phyloP scores from a whole-genome alignment of 1,140 invertebrate species.

The Ruditapes philippinarum region DNA sequence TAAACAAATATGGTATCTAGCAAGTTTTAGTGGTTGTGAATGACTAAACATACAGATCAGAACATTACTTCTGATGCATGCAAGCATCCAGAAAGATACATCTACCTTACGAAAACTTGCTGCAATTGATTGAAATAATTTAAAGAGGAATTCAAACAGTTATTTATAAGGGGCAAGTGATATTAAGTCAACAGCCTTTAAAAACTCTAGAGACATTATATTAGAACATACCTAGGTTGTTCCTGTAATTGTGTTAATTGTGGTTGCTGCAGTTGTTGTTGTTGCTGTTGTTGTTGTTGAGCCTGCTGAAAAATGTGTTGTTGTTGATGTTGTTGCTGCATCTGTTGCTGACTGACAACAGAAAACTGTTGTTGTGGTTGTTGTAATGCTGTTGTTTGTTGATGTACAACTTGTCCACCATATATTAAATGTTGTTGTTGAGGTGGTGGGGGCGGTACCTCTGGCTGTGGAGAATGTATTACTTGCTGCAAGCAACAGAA shows the following conservation, averaged over 20 bases:
- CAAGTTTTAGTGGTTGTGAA: too few relatives aligned
- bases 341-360: conserved; percentile 18
- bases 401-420: conserved; percentile 12
- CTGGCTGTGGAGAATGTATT: conserved; percentile 36
- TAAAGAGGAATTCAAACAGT: background rate
- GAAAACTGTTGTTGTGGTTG: conserved; percentile 23
- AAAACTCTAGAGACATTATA: background rate
- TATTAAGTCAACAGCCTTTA: too few relatives aligned
- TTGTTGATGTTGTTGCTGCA: conserved; percentile 28
- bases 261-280: conserved; percentile 47
- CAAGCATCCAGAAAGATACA: too few relatives aligned
- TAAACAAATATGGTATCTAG: too few relatives aligned
- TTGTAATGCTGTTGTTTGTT: conserved; percentile 46
- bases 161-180: background rate
- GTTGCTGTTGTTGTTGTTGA: conserved; percentile 44
- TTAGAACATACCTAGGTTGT: conserved; percentile 31
- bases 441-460: conserved; percentile 11
- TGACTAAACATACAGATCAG: too few relatives aligned
- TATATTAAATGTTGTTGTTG: conserved; percentile 34
- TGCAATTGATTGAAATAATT: too few relatives aligned
- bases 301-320: conserved; percentile 34
- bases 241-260: conserved; percentile 33
- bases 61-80: too few relatives aligned
- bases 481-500: background rate
- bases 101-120: too few relatives aligned